These are phyloP conservation scores for Pelobates cultripes DNA, from an alignment of 2,797 vertebrate species.

Conservation along the genomic window DNA sequence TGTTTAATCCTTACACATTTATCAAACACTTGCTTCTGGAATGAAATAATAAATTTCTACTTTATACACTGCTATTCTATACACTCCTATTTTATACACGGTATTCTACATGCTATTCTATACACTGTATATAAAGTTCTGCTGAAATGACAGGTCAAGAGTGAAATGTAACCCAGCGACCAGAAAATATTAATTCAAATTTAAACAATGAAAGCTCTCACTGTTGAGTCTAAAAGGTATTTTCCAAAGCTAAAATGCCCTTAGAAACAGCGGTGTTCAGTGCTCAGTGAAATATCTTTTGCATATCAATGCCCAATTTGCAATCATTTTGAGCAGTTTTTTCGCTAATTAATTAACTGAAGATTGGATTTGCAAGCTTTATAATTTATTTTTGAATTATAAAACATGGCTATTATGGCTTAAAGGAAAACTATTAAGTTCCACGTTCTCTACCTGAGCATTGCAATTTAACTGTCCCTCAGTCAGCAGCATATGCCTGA, in stretches of 20 bases:
- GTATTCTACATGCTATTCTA: conserved; percentile 16
- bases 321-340: no score
- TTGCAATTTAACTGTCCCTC: no score
- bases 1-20: conserved; percentile 71
- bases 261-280: background rate
- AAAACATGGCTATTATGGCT: no score
- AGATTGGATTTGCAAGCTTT: no score
- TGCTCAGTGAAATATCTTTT: background rate
- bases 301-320: no score
- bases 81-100: conserved; percentile 61
- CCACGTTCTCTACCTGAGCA: no score
- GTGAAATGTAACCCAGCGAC: background rate
- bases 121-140: conserved; percentile 40
- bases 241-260: conserved; percentile 23
- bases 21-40: conserved; percentile 69
- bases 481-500: no score
- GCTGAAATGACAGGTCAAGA: conserved; percentile 16
- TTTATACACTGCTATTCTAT: conserved; percentile 28
- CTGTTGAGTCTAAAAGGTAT: background rate
- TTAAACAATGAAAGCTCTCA: background rate
- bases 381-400: no score
- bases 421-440: no score
- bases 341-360: no score
- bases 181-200: conserved; percentile 26
- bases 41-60: conserved; percentile 67